Percentiles rank a stretch among this genome's conserved stretches.
These are phyloP conservation scores for Entomyzon cyanotis DNA, from an alignment of 2,113 vertebrate species.

Conservation along the genomic window DNA sequence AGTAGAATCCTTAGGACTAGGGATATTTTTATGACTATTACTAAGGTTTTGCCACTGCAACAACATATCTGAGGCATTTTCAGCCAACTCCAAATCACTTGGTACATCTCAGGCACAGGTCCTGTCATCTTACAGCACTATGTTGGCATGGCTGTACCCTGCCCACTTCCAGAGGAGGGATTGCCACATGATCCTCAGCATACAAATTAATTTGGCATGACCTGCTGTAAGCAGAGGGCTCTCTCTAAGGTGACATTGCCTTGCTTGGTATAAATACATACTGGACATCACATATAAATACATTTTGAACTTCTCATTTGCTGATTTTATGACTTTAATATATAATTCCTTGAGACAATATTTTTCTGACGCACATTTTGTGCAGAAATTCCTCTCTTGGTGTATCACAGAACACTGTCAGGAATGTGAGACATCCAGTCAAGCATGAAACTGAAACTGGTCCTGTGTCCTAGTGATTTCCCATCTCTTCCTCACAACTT, in stretches of 20 bases:
- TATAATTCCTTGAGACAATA: fast-evolving
- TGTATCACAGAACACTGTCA: not conserved
- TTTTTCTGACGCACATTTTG: not conserved
- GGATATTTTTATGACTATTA: not conserved
- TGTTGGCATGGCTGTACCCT: not conserved
- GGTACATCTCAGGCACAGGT: not conserved
- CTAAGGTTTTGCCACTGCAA: not conserved
- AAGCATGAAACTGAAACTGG: not conserved
- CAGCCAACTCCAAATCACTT: not conserved
- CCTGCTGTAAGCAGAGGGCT: not conserved
- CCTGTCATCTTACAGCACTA: not conserved
- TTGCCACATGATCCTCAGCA: not conserved
- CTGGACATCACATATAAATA: not conserved
- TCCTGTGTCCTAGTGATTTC: not conserved
- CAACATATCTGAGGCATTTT: not conserved
- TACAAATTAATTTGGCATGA: not conserved
- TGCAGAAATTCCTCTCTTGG: not conserved
- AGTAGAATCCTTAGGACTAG: not conserved
- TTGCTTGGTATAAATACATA: not conserved
- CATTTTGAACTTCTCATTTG: not conserved
- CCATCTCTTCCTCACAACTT: not conserved
- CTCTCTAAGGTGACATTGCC: not conserved
- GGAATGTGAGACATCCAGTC: not conserved
- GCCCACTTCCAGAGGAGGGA: not conserved
- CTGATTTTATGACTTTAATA: not conserved